Evolutionary conservation across 2,113 vertebrate genomes (phyloP), one percentile per base, ranked within the genome.

Genomic region (Delphinapterus leucas): DNA sequence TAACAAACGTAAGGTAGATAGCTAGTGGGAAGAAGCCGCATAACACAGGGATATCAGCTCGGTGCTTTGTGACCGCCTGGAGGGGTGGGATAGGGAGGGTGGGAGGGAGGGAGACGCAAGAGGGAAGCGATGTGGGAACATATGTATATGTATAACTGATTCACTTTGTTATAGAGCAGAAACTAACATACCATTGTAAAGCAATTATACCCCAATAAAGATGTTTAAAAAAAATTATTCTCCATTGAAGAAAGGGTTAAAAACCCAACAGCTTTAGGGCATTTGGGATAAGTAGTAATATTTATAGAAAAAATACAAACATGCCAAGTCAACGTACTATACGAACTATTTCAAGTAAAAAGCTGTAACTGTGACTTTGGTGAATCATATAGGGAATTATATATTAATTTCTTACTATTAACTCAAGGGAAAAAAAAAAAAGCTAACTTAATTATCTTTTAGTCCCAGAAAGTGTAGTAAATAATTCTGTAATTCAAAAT

Each of bases 401-500:
- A 13, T 36, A 55, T 68, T 89, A 44, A 93, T 63, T 90, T 95
- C 36, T 96, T 80, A 90, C 17, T 58, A 68, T 13, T n/a, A 88
- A 91, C 41, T 73, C 33, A 68, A 77, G 15, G 36, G 1, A 4
- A 1, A 6, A 28, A 1, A 6, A 28, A 73, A 23, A 79, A 73
- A 73, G 68, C 21, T 49, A 83, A 53, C 41, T 49, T 88, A 41
- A 60, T 73, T 94, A 74, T 80, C 61, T 82, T 74, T 77, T 60
- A 89, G 79, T 94, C 94, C 60, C 60, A 92, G 36, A 84, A 93
- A 92, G 71, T 71, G 58, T 88, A 76, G 20, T 74, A 74, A 94
- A 76, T 96, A 58, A 93, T 80, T 95, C 73, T 90, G 5, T 92
- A 93, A 84, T 80, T 81, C 44, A 90, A 70, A 87, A 87, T 58